A percentile compares a stretch with the other conserved stretches of the same genome.
Evolutionary conservation across 2,888 invertebrate genomes (phyloP).

Genomic region (Bombylius major): DNA sequence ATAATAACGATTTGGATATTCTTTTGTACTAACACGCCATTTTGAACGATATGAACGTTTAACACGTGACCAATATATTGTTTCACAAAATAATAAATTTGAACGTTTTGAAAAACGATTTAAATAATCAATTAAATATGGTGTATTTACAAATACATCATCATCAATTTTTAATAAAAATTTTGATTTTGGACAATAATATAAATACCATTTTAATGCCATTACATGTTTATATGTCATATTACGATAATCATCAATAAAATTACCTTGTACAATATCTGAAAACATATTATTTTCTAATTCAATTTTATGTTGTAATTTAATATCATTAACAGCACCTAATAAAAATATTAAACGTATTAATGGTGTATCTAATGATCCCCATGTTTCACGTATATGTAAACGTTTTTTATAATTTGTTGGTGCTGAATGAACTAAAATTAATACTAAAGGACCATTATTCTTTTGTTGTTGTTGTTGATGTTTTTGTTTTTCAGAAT

Average conservation of each 20-base stretch:
- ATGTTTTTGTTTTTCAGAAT: background rate
- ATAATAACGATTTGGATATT: conserved; percentile 51
- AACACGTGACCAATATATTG: conserved; percentile 39
- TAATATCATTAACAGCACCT: conserved; percentile 40
- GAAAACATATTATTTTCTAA: conserved; percentile 44
- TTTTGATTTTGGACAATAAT: conserved; percentile 54
- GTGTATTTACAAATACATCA: conserved; percentile 61
- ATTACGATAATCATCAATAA: conserved; percentile 64
- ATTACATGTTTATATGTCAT: conserved; percentile 76
- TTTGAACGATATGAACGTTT: conserved; percentile 55
- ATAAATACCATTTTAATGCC: conserved; percentile 64
- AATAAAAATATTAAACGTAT: conserved; percentile 54
- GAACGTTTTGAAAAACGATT: conserved; percentile 24
- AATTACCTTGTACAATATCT: conserved; percentile 67
- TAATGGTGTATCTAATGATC: conserved; percentile 37
- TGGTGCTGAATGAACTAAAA: conserved; percentile 58
- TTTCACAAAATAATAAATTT: conserved; percentile 52
- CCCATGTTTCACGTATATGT: conserved; percentile 64
- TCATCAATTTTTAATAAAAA: conserved; percentile 64
- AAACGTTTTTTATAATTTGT: conserved; percentile 49
- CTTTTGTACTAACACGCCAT: conserved; percentile 59
- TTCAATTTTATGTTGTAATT: conserved; percentile 30
- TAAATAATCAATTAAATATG: conserved; percentile 44
- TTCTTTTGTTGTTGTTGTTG: too few relatives aligned
- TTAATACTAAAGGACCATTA: conserved; percentile 41